Evolutionary conservation across 2,888 invertebrate genomes (phyloP).

Genomic region (Drosophila kokeensis): DNA sequence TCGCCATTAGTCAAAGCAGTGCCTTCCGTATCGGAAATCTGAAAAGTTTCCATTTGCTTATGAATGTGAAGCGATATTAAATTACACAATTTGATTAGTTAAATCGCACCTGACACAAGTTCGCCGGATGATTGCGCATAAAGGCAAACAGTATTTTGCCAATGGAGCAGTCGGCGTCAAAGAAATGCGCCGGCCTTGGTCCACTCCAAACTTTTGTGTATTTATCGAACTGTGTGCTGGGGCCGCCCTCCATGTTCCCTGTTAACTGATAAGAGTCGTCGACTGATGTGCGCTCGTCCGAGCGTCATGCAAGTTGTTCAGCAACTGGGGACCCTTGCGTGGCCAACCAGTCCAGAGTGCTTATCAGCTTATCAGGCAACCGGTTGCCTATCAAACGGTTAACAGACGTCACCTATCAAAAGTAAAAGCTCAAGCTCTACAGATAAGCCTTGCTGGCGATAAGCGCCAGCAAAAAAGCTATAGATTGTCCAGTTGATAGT

Average conservation of each 20-base stretch:
- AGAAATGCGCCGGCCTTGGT: conserved; percentile 78
- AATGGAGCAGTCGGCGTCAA: conserved; percentile 81
- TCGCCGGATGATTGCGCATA: conserved; percentile 80
- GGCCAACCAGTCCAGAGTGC: conserved; percentile 32
- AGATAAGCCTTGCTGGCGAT: conserved; percentile 32
- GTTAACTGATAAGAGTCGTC: conserved; percentile 58
- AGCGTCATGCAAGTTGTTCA: conserved; percentile 49
- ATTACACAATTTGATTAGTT: not conserved
- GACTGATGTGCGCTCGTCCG: conserved; percentile 38
- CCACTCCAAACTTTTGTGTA: conserved; percentile 83
- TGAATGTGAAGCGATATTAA: not conserved
- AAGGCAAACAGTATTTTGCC: conserved; percentile 81
- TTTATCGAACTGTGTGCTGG: conserved; percentile 79
- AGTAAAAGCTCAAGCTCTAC: conserved; percentile 49
- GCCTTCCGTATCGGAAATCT: conserved; percentile 83
- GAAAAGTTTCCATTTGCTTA: not conserved
- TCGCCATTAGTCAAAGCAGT: conserved; percentile 79
- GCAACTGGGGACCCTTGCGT: conserved; percentile 54
- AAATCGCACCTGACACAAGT: conserved; percentile 75
- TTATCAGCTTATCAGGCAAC: conserved; percentile 51
- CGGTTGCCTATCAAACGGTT: conserved; percentile 60
- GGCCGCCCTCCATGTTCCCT: conserved; percentile 68
- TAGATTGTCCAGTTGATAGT: conserved; percentile 35
- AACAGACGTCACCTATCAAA: conserved; percentile 60
- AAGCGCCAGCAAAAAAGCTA: conserved; percentile 22